Conservation (phyloP, 2,797 vertebrate species). For the Crocidura indochinensis region DNA sequence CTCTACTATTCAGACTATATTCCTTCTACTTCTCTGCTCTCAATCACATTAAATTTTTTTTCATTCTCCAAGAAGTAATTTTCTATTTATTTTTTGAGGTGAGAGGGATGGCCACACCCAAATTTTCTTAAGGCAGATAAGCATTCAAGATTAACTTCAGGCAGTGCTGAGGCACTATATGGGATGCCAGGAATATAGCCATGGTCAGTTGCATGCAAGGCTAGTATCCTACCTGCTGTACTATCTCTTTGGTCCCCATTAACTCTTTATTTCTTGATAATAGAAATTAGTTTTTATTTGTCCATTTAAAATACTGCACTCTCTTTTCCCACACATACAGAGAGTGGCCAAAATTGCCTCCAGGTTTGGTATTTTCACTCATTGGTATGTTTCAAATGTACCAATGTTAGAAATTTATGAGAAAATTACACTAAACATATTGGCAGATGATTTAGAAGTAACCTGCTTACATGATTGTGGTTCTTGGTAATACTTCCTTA, state of each 20-base stretch:
- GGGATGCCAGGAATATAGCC: no score
- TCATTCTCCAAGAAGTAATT: background rate
- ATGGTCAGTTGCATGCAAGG: no score
- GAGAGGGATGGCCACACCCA: no score
- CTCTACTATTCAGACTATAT: background rate
- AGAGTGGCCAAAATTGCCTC: background rate
- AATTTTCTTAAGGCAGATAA: no score
- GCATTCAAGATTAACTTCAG: no score
- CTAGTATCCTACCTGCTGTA: no score
- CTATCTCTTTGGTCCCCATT: no score
- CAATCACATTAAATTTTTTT: background rate
- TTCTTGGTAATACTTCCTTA: background rate
- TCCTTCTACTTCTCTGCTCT: background rate
- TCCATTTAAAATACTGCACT: background rate
- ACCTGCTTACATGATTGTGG: background rate
- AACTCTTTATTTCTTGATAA: background rate
- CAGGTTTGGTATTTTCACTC: background rate
- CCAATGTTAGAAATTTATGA: background rate
- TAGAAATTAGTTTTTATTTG: background rate
- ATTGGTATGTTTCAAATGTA: background rate
- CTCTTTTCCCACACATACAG: background rate
- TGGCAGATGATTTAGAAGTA: background rate
- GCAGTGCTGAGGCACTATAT: no score
- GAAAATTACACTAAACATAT: background rate
- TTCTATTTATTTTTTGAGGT: no score